phyloP scores from a whole-genome alignment of 2,797 vertebrate species.

The Neomorphus geoffroyi region DNA sequence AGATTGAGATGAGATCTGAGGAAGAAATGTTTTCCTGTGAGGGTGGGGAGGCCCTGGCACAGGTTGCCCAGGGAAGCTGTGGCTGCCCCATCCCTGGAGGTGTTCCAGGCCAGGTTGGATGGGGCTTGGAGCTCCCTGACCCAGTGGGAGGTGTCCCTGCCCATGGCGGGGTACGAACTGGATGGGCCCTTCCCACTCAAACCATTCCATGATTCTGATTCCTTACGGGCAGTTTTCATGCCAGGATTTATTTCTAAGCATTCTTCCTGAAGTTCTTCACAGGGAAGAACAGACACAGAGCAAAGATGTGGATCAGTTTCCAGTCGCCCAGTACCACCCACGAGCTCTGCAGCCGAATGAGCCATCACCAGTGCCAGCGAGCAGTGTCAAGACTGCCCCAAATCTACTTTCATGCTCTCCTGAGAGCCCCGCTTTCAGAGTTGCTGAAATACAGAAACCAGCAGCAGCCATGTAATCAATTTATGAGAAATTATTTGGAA shows the following conservation, averaged over 20 bases:
- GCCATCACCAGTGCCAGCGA: background rate
- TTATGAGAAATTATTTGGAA: conserved; percentile 10
- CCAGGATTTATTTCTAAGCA: background rate
- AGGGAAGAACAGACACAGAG: background rate
- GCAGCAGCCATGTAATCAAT: conserved; percentile 15
- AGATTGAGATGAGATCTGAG: too few relatives aligned
- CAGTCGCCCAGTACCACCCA: background rate
- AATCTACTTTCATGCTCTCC: background rate
- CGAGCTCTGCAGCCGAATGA: background rate
- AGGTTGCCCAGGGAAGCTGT: too few relatives aligned
- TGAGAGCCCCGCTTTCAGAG: background rate
- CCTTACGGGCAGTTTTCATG: background rate
- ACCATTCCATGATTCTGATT: too few relatives aligned
- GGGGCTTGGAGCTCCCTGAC: too few relatives aligned
- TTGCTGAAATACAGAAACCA: conserved; percentile 1
- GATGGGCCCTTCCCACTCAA: too few relatives aligned
- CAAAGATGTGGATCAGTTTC: background rate
- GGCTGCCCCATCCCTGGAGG: too few relatives aligned
- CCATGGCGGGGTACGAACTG: too few relatives aligned
- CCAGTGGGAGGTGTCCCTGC: too few relatives aligned
- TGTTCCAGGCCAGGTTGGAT: too few relatives aligned
- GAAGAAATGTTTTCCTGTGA: too few relatives aligned
- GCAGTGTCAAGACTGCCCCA: background rate
- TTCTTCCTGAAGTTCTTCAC: background rate
- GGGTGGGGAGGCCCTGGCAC: too few relatives aligned